Evolutionary conservation across 2,888 invertebrate genomes (phyloP), one percentile per base, ranked within the genome.

Genomic region (Altica lythri): DNA sequence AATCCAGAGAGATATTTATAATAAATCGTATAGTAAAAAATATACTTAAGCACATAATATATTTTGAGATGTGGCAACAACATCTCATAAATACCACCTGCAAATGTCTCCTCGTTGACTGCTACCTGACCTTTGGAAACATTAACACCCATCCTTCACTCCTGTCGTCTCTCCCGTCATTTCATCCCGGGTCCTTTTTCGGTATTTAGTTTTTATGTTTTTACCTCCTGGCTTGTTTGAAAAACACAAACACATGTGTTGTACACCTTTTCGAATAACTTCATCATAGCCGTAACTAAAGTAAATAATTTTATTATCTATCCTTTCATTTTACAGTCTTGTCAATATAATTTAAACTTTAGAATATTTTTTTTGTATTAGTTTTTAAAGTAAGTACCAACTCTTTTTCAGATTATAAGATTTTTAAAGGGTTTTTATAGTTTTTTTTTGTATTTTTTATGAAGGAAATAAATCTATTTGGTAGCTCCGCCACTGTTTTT

Each of bases 91-190:
- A 16, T 34, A 58, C 66, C 69, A 68, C 67, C 66, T 69, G 68
- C 65, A 61, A 60, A 53, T 63, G 67, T 61, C 67, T 64, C 59
- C 65, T 55, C 52, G 57, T 57, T 60, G 64, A 53, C 64, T 67
- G 57, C 61, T 50, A 60, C 61, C 60, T 67, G 68, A 68, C 66
- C 68, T 69, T 65, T 68, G 64, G n/a, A 65, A 66, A 66, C 61
- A 53, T 59, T 55, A 60, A 51, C 59, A 47, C 51, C 55, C 47
- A 49, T 14, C n/a, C 27, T 27, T 43, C 51, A 13, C 56, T 53
- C 45, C 34, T 50, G 17, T 30, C 44, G 30, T 14, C 38, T 37
- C 25, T 12, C 43, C 10, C 38, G 27, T 34, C 40, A 14, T 13
- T 13, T 18, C 19, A 10, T 45, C 32, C 37, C 19, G 19, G 32